Base-by-base conservation (phyloP, 1,140 invertebrate genomes). In the Anadara kagoshimensis region DNA sequence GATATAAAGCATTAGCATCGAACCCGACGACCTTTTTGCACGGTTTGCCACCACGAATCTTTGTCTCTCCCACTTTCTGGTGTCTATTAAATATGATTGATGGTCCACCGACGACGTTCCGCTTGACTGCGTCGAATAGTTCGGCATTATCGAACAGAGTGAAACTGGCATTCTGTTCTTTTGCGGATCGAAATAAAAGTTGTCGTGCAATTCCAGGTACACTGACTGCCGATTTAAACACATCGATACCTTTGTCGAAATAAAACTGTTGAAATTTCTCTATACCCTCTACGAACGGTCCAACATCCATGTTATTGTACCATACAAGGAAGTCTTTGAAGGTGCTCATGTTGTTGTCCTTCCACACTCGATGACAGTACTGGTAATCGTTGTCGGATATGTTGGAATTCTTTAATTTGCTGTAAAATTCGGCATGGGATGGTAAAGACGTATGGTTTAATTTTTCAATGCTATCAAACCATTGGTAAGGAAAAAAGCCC, bases 401-500 rank as follows among this genome's bases (percentile, higher is more conserved):
- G 57, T 43, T 59, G 57, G 29, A 5, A 18, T 59, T 18, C 43
- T 59, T 59, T n/a, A 20, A 16, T 18, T 41, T 29, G 10, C 45
- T 58, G 20, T 18, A 36, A 43, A 61, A 62, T 11, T 58, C 57
- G 20, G 61, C 20, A 36, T 26, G 58, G 45, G 44, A 11, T 5
- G n/a, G 45, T 53, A 78, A 58, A 10, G 22, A 1, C 0, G 47
- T 53, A 12, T 26, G 10, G 3, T 62, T 22, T 43, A 72, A 49
- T 66, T 62, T 29, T 18, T 73, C 56, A 0, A 69, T 14, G 22
- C 18, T 16, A 16, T 56, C 59, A 26, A 78, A 51, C 51, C 24
- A 68, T 64, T 77, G 64, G 49, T 80, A 78, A 0, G 69, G 43
- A 47, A 80, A 82, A 57, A 72, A 70, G 0, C 76, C 73, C 41